Evolutionary conservation across 2,888 invertebrate species (phyloP).

Genomic region (Platycnemis pennipes): DNA sequence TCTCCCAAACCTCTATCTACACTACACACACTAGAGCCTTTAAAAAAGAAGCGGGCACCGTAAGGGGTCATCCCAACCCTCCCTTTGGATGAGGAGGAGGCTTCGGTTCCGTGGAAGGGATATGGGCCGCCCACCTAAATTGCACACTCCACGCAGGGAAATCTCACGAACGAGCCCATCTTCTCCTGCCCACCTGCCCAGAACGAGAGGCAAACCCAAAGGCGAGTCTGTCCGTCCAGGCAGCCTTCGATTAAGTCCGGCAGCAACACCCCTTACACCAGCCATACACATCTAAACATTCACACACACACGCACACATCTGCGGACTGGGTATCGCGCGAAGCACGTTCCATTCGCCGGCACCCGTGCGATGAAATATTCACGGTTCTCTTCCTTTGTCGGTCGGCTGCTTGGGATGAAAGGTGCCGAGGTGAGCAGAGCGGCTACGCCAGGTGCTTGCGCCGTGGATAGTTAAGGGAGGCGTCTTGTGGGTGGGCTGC

Average conservation of each 20-base stretch:
- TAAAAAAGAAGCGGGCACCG: background rate
- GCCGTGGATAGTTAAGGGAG: background rate
- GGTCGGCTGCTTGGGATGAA: conserved; percentile 43
- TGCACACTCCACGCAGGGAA: background rate
- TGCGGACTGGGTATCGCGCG: background rate
- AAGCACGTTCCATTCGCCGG: conserved; percentile 29
- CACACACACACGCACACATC: background rate
- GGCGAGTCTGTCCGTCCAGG: background rate
- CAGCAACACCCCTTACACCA: background rate
- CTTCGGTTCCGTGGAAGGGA: background rate
- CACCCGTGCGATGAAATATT: conserved; percentile 54
- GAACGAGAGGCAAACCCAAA: background rate
- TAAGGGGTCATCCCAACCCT: background rate
- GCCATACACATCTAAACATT: too few relatives aligned
- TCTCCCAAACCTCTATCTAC: background rate
- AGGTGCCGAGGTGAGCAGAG: background rate
- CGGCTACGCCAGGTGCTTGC: background rate
- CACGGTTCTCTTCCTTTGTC: conserved; percentile 27
- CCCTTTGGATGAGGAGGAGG: background rate
- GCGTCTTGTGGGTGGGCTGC: background rate
- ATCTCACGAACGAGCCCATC: background rate
- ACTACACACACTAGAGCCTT: background rate
- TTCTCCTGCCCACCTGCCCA: background rate
- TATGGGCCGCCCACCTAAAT: background rate
- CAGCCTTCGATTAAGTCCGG: conserved; percentile 43